A percentile compares a stretch with the other conserved stretches of the same genome.
Evolutionary conservation across 2,113 vertebrate genomes (phyloP).

Genomic region (Potamarius usumacintae): DNA sequence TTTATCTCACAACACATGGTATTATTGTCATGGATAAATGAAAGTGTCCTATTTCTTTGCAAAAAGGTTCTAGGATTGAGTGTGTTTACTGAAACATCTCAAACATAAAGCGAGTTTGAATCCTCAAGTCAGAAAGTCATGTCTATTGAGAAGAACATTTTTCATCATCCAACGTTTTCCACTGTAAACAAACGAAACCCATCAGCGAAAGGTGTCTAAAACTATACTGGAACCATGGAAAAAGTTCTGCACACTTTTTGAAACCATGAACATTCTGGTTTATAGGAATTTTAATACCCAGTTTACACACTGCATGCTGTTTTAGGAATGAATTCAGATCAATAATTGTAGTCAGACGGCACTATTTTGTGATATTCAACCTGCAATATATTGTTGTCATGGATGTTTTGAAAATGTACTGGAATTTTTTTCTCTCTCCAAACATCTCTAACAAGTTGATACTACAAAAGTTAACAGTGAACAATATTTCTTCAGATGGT

Average conservation of each 20-base stretch:
- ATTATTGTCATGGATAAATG: not conserved
- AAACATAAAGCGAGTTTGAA: constrained; percentile 13
- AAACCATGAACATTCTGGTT: not conserved
- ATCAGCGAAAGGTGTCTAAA: not conserved
- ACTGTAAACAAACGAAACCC: not conserved
- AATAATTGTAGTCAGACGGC: not conserved
- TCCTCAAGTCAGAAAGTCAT: not conserved
- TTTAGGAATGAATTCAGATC: not conserved
- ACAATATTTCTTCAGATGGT: not conserved
- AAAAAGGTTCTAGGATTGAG: not conserved
- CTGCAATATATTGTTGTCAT: not conserved
- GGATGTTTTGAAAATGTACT: not conserved
- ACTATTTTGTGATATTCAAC: not conserved
- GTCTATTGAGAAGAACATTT: not conserved
- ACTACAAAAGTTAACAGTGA: not conserved
- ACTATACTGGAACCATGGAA: too few relatives aligned
- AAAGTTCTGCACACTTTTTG: not conserved
- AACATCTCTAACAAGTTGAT: not conserved
- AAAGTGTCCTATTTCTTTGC: not conserved
- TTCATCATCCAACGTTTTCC: not conserved
- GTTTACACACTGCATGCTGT: not conserved
- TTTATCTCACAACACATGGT: not conserved
- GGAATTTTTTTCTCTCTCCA: not conserved
- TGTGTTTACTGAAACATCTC: not conserved
- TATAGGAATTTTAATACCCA: not conserved